A percentile compares a stretch with the other conserved stretches of the same genome.
Evolutionary conservation across 2,113 vertebrate species (phyloP).

Genomic region (Symphodus melops): DNA sequence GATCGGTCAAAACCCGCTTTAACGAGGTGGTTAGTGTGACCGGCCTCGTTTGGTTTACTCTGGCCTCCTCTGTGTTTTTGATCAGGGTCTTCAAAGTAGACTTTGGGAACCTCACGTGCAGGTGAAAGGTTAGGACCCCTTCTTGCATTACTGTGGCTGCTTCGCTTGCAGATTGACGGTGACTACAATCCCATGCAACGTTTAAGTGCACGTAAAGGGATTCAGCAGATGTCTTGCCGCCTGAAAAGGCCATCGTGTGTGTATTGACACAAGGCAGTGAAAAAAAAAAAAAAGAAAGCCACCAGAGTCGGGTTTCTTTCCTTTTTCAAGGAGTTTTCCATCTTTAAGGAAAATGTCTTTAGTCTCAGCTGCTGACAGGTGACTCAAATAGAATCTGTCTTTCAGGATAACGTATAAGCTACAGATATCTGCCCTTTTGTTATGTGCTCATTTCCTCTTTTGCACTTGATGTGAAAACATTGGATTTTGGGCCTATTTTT

Average conservation of each 20-base stretch:
- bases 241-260: conserved; percentile 72
- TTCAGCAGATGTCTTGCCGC: conserved; percentile 80
- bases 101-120: conserved; percentile 2
- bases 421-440: conserved; percentile 42
- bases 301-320: conserved; percentile 64
- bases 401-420: conserved; percentile 51
- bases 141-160: conserved; percentile 39
- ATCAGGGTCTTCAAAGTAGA: conserved; percentile 14
- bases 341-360: conserved; percentile 68
- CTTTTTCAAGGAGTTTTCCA: conserved; percentile 69
- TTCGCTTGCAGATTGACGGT: conserved; percentile 1
- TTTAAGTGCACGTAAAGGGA: conserved; percentile 61
- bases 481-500: background rate
- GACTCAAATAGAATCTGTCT: conserved; percentile 68
- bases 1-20: background rate
- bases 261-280: conserved; percentile 76
- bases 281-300: conserved; percentile 64
- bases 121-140: conserved; percentile 15
- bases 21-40: conserved; percentile 6
- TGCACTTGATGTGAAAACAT: conserved; percentile 36
- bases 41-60: conserved; percentile 18
- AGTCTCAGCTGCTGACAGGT: conserved; percentile 72
- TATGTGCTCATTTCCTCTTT: conserved; percentile 51
- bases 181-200: conserved; percentile 27
- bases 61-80: background rate